Conservation (phyloP, 2,797 vertebrate species). For the Scomberomorus guttatus region DNA sequence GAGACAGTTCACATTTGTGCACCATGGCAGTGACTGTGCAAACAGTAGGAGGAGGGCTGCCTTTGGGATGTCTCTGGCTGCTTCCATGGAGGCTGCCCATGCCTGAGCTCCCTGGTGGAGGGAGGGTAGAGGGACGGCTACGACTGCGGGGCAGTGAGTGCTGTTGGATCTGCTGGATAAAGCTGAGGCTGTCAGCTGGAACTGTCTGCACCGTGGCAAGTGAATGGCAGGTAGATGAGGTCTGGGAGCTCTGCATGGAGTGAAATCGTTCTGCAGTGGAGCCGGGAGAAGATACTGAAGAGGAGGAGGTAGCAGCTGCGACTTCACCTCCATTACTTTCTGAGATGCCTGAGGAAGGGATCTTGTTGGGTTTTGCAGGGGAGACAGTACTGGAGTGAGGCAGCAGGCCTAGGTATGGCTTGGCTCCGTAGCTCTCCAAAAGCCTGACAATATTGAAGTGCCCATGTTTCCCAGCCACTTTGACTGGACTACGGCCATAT, state of each 20-base stretch:
- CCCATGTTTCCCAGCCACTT: conserved; percentile 85
- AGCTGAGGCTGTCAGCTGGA: conserved; percentile 86
- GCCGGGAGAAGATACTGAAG: conserved; percentile 83
- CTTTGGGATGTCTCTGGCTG: conserved; percentile 70
- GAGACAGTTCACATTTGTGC: conserved; percentile 69
- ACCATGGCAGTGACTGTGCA: conserved; percentile 72
- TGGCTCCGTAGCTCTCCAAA: conserved; percentile 84
- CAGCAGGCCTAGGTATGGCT: conserved; percentile 76
- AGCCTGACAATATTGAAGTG: conserved; percentile 82
- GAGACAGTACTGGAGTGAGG: conserved; percentile 68
- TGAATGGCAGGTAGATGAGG: conserved; percentile 86
- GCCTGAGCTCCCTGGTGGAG: conserved; percentile 70
- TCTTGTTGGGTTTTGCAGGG: conserved; percentile 69
- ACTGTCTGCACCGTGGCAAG: conserved; percentile 86
- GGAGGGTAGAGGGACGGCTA: conserved; percentile 84
- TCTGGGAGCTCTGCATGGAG: conserved; percentile 86
- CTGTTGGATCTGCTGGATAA: conserved; percentile 88
- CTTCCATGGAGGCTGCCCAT: conserved; percentile 77
- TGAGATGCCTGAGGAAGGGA: conserved; percentile 59
- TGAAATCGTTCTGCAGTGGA: conserved; percentile 85
- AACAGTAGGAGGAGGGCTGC: conserved; percentile 58
- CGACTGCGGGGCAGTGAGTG: conserved; percentile 87
- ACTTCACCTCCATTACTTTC: conserved; percentile 54
- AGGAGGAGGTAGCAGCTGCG: conserved; percentile 70
- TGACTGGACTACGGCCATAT: conserved; percentile 85